Conservation (phyloP, 2,888 invertebrate genomes). For the Apodemia hepburni region DNA sequence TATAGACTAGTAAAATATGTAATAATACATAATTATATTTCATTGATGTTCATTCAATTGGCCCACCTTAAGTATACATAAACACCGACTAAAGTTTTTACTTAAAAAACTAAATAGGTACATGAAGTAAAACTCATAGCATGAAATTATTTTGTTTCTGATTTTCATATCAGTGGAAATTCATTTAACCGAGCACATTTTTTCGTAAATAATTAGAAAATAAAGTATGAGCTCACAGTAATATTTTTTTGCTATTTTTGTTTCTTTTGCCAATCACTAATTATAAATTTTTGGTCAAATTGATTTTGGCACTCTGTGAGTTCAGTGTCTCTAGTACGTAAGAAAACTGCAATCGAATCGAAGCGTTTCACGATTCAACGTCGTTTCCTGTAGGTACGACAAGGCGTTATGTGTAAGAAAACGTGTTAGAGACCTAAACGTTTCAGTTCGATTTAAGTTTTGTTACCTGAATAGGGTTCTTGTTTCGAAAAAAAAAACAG, state of each 20-base stretch:
- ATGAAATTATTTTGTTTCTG: neutral
- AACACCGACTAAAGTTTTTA: neutral
- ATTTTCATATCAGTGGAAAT: neutral
- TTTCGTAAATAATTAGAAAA: neutral
- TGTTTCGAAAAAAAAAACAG: neutral
- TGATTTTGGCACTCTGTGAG: neutral
- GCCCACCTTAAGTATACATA: neutral
- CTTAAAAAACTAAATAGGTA: slow-evolving; percentile 8
- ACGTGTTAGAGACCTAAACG: too few species aligned
- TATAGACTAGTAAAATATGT: slow-evolving; percentile 14
- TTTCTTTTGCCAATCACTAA: neutral
- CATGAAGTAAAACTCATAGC: neutral
- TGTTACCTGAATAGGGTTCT: too few species aligned
- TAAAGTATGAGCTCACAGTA: too few species aligned
- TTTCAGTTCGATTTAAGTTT: too few species aligned
- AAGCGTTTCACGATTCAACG: too few species aligned
- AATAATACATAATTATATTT: slow-evolving; percentile 10
- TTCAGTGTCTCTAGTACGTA: neutral
- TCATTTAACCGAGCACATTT: neutral
- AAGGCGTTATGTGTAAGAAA: too few species aligned
- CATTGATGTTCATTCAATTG: slow-evolving; percentile 9
- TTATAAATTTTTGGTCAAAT: neutral
- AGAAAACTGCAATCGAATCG: too few species aligned
- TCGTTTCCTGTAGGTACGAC: too few species aligned
- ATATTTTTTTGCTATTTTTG: neutral